Evolutionary conservation across 2,797 vertebrate genomes (phyloP).

Genomic region (Moxostoma hubbsi): DNA sequence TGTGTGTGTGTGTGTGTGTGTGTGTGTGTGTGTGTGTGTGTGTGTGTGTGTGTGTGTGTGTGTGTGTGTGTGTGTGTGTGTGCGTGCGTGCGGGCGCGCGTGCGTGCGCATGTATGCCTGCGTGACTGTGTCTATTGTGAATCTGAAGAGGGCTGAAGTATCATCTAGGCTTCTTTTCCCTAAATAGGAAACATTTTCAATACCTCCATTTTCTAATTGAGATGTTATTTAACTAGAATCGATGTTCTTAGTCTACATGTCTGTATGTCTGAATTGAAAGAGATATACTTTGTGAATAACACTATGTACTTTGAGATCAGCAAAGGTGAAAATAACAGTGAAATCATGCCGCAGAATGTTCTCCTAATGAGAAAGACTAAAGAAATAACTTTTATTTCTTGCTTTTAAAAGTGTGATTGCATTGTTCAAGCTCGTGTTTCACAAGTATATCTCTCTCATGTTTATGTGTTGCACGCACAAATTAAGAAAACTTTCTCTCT

Average conservation of each 20-base stretch:
- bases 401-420: background rate
- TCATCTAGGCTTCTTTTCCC: conserved; percentile 41
- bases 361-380: conserved; percentile 14
- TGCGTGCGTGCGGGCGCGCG: no score
- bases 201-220: conserved; percentile 29
- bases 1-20: conserved; percentile 26
- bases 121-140: conserved; percentile 40
- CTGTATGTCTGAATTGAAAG: conserved; percentile 28
- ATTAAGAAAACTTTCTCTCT: background rate
- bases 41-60: no score
- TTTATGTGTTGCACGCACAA: conserved; percentile 28
- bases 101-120: no score
- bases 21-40: background rate
- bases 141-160: conserved; percentile 46
- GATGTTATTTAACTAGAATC: conserved; percentile 36
- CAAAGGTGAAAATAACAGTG: background rate
- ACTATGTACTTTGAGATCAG: no score
- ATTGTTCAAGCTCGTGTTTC: background rate
- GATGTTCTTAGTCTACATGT: conserved; percentile 36
- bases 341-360: background rate
- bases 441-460: conserved; percentile 6
- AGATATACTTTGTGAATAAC: background rate
- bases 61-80: no score
- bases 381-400: background rate
- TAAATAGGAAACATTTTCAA: conserved; percentile 35